These are phyloP conservation scores for Nymphalis urticae DNA, from an alignment of 2,888 invertebrate genomes.

Conservation along the genomic window DNA sequence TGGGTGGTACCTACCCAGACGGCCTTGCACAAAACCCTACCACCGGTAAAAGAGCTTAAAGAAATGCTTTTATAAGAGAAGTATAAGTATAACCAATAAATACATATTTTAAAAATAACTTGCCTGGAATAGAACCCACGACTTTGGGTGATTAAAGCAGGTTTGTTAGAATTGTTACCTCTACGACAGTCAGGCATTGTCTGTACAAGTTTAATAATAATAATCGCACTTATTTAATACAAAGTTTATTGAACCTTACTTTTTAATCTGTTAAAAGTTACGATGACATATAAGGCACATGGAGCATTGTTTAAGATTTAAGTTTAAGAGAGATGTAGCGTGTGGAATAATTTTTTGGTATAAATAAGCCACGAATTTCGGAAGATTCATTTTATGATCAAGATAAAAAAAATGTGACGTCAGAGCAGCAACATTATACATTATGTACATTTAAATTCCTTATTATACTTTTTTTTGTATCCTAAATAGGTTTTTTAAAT, in stretches of 20 bases:
- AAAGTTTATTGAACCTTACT: constrained; percentile 6
- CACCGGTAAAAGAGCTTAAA: too few species aligned
- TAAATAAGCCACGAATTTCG: constrained; percentile 10
- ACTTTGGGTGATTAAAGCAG: background rate
- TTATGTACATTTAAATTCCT: background rate
- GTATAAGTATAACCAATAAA: too few species aligned
- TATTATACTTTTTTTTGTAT: background rate
- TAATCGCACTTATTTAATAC: background rate
- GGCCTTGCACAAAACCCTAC: too few species aligned
- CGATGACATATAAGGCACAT: constrained; percentile 9
- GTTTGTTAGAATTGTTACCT: too few species aligned
- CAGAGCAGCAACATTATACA: background rate
- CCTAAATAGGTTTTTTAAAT: too few species aligned
- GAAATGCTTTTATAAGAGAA: too few species aligned
- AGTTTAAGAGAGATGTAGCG: constrained; percentile 7
- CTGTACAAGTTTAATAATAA: background rate
- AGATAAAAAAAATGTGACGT: background rate
- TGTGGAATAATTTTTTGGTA: constrained; percentile 19
- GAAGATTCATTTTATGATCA: background rate
- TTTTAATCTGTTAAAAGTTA: constrained; percentile 6
- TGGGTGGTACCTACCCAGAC: too few species aligned
- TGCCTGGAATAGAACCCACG: background rate
- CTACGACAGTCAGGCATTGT: background rate
- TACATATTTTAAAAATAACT: too few species aligned
- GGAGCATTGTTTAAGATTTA: constrained; percentile 19